A percentile compares a stretch with the other conserved stretches of the same genome.
Evolutionary conservation across 1,140 invertebrate genomes (phyloP).

Genomic region (Hypothenemus hampei): DNA sequence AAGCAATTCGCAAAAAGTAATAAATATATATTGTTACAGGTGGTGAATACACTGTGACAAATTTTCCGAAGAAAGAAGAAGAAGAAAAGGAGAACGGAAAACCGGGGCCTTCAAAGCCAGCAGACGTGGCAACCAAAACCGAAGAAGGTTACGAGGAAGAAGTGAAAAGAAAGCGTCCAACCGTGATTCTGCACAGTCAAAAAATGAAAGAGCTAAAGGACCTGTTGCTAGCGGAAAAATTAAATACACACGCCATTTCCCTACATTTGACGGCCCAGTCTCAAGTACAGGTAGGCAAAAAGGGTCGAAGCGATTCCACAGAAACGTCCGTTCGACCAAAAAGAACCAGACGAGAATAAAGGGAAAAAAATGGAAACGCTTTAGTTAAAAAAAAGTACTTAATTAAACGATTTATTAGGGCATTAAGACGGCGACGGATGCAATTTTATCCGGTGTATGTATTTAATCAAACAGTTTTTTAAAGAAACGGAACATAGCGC

Average conservation of each 20-base stretch:
- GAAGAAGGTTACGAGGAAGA: slow-evolving; percentile 26
- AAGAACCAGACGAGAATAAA: slow-evolving; percentile 53
- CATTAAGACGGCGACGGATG: slow-evolving; percentile 4
- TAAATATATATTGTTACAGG: slow-evolving; percentile 12
- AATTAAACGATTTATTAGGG: too few relatives aligned
- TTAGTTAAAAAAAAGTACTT: slow-evolving; percentile 17
- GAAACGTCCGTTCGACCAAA: slow-evolving; percentile 52
- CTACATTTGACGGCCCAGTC: slow-evolving; percentile 94
- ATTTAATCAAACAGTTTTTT: background rate
- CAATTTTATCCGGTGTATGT: too few relatives aligned
- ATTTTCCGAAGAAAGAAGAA: slow-evolving; percentile 28
- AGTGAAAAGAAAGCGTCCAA: slow-evolving; percentile 47
- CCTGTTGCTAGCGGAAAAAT: slow-evolving; percentile 78
- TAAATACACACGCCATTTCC: slow-evolving; percentile 92
- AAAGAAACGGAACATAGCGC: slow-evolving; percentile 1
- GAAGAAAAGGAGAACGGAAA: slow-evolving; percentile 29
- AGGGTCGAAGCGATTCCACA: slow-evolving; percentile 46
- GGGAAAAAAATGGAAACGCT: slow-evolving; percentile 5
- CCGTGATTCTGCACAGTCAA: slow-evolving; percentile 77
- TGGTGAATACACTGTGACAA: slow-evolving; percentile 24
- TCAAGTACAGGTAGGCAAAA: slow-evolving; percentile 69
- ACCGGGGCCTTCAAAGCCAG: slow-evolving; percentile 26
- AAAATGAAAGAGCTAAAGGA: slow-evolving; percentile 94
- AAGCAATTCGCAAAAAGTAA: background rate
- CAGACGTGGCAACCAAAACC: slow-evolving; percentile 17